Base-by-base conservation (phyloP, 2,888 invertebrate species). In the Drosophila quinaria region DNA sequence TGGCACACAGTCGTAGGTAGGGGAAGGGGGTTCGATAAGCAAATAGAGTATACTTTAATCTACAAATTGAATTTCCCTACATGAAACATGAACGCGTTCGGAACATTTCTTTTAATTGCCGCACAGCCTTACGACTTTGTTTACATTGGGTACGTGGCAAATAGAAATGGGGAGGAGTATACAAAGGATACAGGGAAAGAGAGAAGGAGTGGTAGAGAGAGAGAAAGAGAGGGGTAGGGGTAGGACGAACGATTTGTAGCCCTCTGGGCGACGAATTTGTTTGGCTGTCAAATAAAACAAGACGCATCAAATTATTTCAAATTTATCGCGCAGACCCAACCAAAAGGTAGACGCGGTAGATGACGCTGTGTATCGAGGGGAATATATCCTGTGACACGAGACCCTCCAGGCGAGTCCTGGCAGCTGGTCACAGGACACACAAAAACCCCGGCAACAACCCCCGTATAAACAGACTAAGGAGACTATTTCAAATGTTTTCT, bases 291-390 rank as follows among this genome's bases (percentile, higher is more conserved):
- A 87, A 85, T 87, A 85, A 87, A 85, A 87, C 87, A 87, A 85
- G 86, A 85, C 81, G 79, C 84, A 87, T 85, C 86, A 85, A 85
- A 87, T 87, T 85, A 87, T 85, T 85, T 85, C 79, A 85, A 85
- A 85, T 85, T 85, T 87, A 85, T 84, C 82, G 87, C 85, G 59
- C 75, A 63, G 63, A 37, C 66, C 60, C 50, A 59, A 49, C 71
- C 37, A 70, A 74, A 70, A 80, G 84, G 71, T 77, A 68, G 44
- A 41, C 25, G 39, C n/a, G n/a, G n/a, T n/a, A n/a, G n/a, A 41
- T 19, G 39, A 37, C 60, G 31, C 33, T 33, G 13, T 46, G 29
- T 55, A 46, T 55, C 39, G 55, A 62, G 62, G 75, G 56, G 25
- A 25, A 25, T 50, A 63, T 70, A 65, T 75, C 76, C 65, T 68